These are phyloP conservation scores for Miltochrista miniata DNA, from an alignment of 2,888 invertebrate species.

Conservation along the genomic window DNA sequence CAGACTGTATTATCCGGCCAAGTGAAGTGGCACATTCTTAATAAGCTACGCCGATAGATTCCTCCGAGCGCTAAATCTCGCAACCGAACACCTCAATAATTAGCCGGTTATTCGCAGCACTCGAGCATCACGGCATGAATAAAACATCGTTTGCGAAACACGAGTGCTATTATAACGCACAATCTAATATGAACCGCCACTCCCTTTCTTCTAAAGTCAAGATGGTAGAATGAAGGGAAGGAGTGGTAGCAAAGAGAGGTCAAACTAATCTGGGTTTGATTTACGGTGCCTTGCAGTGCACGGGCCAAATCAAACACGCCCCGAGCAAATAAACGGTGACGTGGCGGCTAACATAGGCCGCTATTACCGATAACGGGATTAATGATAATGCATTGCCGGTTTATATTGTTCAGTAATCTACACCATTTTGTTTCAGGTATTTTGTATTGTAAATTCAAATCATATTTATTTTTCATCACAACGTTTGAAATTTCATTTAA, in stretches of 20 bases:
- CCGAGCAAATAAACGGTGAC: conserved; percentile 57
- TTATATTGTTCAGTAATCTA: conserved; percentile 18
- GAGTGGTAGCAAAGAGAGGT: conserved; percentile 30
- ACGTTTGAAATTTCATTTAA: too few relatives aligned
- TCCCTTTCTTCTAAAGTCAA: conserved; percentile 18
- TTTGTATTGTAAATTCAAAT: too few relatives aligned
- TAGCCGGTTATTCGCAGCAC: conserved; percentile 73
- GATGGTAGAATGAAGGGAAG: conserved; percentile 13
- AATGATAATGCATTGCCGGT: conserved; percentile 56
- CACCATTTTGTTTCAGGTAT: too few relatives aligned
- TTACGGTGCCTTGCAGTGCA: conserved; percentile 50
- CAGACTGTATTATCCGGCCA: conserved; percentile 53
- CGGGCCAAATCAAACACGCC: conserved; percentile 59
- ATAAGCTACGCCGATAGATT: conserved; percentile 45
- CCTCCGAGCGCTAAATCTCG: conserved; percentile 52
- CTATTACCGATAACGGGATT: conserved; percentile 62
- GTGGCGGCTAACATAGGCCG: conserved; percentile 59
- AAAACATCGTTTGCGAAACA: conserved; percentile 73
- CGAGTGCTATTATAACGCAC: conserved; percentile 59
- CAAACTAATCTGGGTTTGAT: conserved; percentile 44
- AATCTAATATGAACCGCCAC: conserved; percentile 39
- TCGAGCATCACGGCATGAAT: conserved; percentile 73
- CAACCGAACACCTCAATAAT: conserved; percentile 71
- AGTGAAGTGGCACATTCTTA: conserved; percentile 54
- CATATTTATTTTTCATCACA: too few relatives aligned